phyloP scores from a whole-genome alignment of 2,888 invertebrate genomes.

The Buathra laborator region DNA sequence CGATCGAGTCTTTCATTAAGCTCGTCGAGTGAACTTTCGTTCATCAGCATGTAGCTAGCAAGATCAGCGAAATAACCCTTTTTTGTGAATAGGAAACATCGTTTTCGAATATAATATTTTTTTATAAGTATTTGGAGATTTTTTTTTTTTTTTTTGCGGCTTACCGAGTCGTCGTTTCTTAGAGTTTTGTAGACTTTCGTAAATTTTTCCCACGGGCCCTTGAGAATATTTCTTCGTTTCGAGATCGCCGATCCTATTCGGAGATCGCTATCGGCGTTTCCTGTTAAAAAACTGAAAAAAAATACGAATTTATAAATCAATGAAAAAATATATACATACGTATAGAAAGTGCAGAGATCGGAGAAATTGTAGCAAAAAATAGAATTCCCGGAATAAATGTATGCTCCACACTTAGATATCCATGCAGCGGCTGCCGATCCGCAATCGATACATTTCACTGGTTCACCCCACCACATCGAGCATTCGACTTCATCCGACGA shows the following conservation, averaged over 20 bases:
- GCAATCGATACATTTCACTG: constrained; percentile 87
- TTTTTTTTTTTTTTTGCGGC: constrained; percentile 14
- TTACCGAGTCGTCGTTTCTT: constrained; percentile 79
- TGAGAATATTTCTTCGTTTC: constrained; percentile 67
- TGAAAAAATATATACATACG: not conserved
- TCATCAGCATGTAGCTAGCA: constrained; percentile 86
- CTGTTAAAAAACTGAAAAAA: constrained; percentile 76
- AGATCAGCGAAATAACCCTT: constrained; percentile 87
- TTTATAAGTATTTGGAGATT: not conserved
- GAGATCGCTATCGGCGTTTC: constrained; percentile 74
- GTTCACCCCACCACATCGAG: constrained; percentile 82
- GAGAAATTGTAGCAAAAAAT: not conserved
- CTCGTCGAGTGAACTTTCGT: constrained; percentile 86
- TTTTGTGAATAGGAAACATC: not conserved
- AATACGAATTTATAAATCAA: not conserved
- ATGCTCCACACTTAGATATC: constrained; percentile 85
- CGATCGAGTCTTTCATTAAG: constrained; percentile 85
- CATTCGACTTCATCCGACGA: constrained; percentile 70
- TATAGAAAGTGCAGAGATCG: not conserved
- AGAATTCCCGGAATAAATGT: constrained; percentile 23
- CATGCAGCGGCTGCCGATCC: constrained; percentile 88
- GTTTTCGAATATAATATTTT: not conserved
- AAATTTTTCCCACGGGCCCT: constrained; percentile 75
- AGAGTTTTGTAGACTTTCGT: constrained; percentile 76
- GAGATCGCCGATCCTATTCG: constrained; percentile 75